Evolutionary conservation across 1,140 invertebrate genomes (phyloP), one percentile per base, ranked within the genome.

Genomic region (Drosophila sulfurigaster): DNA sequence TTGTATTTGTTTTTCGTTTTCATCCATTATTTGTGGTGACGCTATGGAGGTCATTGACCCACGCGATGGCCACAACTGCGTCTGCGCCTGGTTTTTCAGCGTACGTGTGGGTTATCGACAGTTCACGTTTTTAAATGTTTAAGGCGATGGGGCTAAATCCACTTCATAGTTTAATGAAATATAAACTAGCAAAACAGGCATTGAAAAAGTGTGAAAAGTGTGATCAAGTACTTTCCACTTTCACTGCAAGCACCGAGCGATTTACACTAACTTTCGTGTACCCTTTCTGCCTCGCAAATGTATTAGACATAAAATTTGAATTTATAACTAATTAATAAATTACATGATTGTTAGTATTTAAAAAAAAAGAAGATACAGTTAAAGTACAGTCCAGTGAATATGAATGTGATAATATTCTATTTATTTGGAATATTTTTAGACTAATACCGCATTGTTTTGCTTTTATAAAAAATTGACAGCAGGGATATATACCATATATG

Each of bases 41-140:
- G 56, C 2, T 28, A 11, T 1, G 8, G 59, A 62, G 83, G 73
- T 68, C 83, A 80, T 57, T 87, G 83, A 87, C 20, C 20, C 20
- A 79, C 80, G 46, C 60, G n/a, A 32, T 32, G 30, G 5, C 7
- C 30, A 32, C 35, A 10, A 38, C 10, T 8, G 8, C 8, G 67
- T 16, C 65, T 80, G 75, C 75, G 77, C 68, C 54, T 75, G 32
- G 7, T 41, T 10, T 51, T 48, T 66, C 32, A 38, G 38, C 45
- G 38, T 56, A 5, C 46, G 32, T 62, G 41, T 54, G 0, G 32
- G 30, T 45, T 45, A 16, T 1, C 71, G 7, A 81, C 88, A 86
- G 79, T 83, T 72, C 49, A 43, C 45, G 67, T 79, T 67, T 38
- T 62, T 60, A 25, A 25, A 25, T 25, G 20, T 25, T 25, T 70